Evolutionary conservation across 2,888 invertebrate genomes (phyloP).

Genomic region (Sinodicranocentrus sp.): DNA sequence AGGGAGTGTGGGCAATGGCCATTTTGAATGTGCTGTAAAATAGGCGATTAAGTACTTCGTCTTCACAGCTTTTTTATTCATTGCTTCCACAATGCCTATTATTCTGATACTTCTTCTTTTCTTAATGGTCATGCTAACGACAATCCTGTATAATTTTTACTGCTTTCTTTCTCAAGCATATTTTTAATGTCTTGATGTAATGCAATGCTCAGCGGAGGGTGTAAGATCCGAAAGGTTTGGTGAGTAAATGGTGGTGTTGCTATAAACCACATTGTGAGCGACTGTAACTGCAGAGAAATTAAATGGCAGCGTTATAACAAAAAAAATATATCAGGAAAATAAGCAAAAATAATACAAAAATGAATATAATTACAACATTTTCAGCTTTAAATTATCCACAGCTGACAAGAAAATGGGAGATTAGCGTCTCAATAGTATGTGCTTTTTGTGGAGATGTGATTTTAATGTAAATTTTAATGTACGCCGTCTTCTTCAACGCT

Average conservation of each 20-base stretch:
- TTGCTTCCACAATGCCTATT: conserved; percentile 29
- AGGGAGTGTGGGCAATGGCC: conserved; percentile 60
- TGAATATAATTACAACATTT: conserved; percentile 60
- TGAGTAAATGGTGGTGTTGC: not conserved
- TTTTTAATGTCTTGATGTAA: conserved; percentile 21
- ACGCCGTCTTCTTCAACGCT: not conserved
- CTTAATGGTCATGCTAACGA: conserved; percentile 51
- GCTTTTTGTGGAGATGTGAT: conserved; percentile 10
- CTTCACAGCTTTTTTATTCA: conserved; percentile 50
- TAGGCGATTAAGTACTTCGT: conserved; percentile 62
- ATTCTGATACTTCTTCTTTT: conserved; percentile 28
- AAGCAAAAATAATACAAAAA: conserved; percentile 53
- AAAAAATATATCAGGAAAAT: conserved; percentile 13
- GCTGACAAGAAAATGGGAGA: conserved; percentile 64
- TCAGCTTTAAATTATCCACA: conserved; percentile 62
- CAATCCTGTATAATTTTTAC: conserved; percentile 55
- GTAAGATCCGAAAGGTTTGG: conserved; percentile 19
- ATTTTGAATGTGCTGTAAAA: conserved; percentile 67
- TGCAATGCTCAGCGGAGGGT: not conserved
- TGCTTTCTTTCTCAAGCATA: conserved; percentile 10
- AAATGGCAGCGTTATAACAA: not conserved
- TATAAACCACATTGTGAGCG: no score
- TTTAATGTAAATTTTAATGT: conserved; percentile 19
- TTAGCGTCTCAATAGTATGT: conserved; percentile 22
- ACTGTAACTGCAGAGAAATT: no score